phyloP scores from a whole-genome alignment of 2,113 vertebrate species.

The Cavia aperea region DNA sequence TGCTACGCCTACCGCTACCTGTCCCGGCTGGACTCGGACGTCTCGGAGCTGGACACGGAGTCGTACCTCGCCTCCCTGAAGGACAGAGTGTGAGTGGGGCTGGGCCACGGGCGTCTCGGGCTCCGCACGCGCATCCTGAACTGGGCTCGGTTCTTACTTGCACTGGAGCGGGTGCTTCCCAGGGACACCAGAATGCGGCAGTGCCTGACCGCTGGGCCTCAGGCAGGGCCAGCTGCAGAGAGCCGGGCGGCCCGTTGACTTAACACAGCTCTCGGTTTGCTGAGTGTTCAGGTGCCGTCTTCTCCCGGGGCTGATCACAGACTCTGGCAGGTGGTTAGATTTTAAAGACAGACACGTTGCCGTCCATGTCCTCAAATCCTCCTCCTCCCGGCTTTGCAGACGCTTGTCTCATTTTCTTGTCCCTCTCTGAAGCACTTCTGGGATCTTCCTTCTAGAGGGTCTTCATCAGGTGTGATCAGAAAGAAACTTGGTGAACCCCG shows the following conservation, averaged over 20 bases:
- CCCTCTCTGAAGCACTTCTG: not conserved
- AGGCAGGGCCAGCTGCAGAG: too few species aligned
- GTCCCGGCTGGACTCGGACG: slow-evolving; percentile 80
- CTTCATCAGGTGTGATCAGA: not conserved
- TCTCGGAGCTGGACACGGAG: slow-evolving; percentile 67
- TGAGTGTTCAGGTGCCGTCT: rapidly evolving
- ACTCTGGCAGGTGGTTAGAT: not conserved
- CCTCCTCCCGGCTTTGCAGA: not conserved
- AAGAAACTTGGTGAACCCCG: not conserved
- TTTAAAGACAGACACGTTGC: not conserved
- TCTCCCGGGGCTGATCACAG: not conserved
- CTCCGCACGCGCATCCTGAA: too few species aligned
- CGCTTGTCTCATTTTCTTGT: too few species aligned
- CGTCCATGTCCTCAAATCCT: not conserved
- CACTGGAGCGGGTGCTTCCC: not conserved
- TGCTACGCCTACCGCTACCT: slow-evolving; percentile 84
- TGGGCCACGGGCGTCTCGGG: too few species aligned
- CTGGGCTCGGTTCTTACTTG: not conserved
- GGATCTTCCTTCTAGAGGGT: not conserved
- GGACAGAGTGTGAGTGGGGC: slow-evolving; percentile 73
- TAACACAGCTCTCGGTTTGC: rapidly evolving
- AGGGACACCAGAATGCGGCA: not conserved
- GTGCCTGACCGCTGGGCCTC: rapidly evolving
- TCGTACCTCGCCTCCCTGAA: slow-evolving; percentile 76
- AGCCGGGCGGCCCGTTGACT: rapidly evolving